phyloP scores from a whole-genome alignment of 2,888 invertebrate species.

The Aphodius sticticus region DNA sequence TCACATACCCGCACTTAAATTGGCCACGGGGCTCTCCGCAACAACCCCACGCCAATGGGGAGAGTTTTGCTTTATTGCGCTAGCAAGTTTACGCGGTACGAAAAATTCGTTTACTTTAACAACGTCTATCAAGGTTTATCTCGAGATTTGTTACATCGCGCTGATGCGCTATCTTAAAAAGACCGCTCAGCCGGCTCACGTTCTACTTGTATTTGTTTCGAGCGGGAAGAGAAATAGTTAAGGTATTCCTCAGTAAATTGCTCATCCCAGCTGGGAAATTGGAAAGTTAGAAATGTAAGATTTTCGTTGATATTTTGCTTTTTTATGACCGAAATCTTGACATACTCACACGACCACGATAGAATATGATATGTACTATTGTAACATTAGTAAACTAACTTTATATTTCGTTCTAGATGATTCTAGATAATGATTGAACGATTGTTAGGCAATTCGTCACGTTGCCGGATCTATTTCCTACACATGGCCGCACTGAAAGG shows the following conservation, averaged over 20 bases:
- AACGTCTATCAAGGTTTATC: constrained; percentile 4
- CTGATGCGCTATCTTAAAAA: background rate
- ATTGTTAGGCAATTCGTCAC: too few species aligned
- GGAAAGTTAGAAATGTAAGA: background rate
- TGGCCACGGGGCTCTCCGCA: background rate
- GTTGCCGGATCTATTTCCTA: too few species aligned
- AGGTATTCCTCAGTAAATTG: constrained; percentile 4
- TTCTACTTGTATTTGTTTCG: background rate
- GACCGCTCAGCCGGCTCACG: background rate
- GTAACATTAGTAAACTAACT: too few species aligned
- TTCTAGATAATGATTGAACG: too few species aligned
- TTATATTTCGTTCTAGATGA: too few species aligned
- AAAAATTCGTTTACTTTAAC: constrained; percentile 4
- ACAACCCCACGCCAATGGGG: background rate
- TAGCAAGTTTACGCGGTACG: background rate
- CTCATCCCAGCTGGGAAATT: background rate
- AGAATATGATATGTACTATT: too few species aligned
- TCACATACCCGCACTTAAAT: background rate
- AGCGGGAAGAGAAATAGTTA: background rate
- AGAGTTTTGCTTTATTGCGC: background rate
- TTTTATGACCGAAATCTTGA: background rate
- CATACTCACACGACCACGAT: too few species aligned
- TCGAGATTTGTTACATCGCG: constrained; percentile 4
- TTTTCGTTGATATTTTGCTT: background rate
- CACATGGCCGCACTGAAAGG: too few species aligned